Evolutionary conservation across 1,140 invertebrate species (phyloP).

Genomic region (Nebria ingens): DNA sequence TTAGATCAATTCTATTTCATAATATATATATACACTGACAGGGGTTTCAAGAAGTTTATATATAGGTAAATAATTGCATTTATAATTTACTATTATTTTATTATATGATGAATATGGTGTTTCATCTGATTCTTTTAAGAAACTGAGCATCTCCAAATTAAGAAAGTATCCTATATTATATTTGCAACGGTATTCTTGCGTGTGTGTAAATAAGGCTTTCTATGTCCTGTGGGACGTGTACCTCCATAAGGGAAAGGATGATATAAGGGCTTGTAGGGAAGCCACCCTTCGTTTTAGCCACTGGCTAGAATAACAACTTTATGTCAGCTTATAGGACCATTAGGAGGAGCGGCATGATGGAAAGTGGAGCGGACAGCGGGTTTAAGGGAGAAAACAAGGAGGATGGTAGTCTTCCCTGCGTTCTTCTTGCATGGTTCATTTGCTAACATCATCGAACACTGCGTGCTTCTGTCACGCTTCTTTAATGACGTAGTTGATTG

Average conservation of each 20-base stretch:
- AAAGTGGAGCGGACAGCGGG: neutral
- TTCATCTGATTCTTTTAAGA: no score
- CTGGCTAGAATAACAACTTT: constrained; percentile 8
- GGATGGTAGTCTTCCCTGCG: neutral
- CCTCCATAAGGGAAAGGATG: neutral
- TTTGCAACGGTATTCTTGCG: no score
- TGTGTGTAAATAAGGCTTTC: no score
- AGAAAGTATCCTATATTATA: no score
- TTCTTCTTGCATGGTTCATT: constrained; percentile 3
- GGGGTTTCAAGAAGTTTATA: no score
- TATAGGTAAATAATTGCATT: no score
- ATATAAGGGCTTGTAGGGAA: neutral
- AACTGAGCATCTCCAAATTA: no score
- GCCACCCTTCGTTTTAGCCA: constrained; percentile 2
- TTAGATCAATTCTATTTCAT: no score
- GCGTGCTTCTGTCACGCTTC: neutral
- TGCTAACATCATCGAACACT: neutral
- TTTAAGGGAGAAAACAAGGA: neutral
- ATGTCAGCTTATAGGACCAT: constrained; percentile 8
- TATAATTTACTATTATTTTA: no score
- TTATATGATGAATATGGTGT: no score
- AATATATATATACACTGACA: no score
- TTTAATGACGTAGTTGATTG: constrained; percentile 5
- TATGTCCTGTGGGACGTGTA: neutral
- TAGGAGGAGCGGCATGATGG: neutral